Percentiles rank a stretch among this genome's conserved stretches.
Conservation (phyloP, 1,140 invertebrate species). For the Drosophila nigrodunni region DNA sequence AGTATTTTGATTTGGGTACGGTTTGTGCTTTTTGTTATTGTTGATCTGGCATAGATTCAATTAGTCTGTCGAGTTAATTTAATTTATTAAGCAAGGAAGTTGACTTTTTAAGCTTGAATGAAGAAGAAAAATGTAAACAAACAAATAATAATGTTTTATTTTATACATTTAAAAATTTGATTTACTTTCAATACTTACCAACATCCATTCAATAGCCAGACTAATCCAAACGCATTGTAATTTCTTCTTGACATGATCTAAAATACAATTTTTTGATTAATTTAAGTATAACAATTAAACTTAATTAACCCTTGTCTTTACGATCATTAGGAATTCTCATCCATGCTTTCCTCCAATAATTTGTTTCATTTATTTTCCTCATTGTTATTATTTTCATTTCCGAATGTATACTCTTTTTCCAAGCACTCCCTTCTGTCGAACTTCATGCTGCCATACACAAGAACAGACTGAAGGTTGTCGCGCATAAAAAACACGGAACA, state of each 20-base stretch:
- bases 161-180: not conserved
- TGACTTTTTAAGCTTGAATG: not conserved
- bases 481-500: conserved; percentile 31
- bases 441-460: not conserved
- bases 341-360: not conserved
- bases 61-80: not conserved
- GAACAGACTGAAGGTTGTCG: conserved; percentile 37
- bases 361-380: not conserved
- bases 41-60: conserved; percentile 7
- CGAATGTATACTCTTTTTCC: not conserved
- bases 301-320: too few relatives aligned
- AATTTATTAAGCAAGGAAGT: not conserved
- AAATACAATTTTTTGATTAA: not conserved
- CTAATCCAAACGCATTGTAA: too few relatives aligned
- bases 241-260: too few relatives aligned
- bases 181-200: too few relatives aligned
- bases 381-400: not conserved
- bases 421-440: not conserved
- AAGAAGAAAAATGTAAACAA: too few relatives aligned
- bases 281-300: not conserved
- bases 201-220: too few relatives aligned
- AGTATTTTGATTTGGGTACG: conserved; percentile 2
- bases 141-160: too few relatives aligned
- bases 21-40: conserved; percentile 9
- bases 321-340: not conserved